phyloP scores from a whole-genome alignment of 2,888 invertebrate genomes.

The Rhaphigaster nebulosa region DNA sequence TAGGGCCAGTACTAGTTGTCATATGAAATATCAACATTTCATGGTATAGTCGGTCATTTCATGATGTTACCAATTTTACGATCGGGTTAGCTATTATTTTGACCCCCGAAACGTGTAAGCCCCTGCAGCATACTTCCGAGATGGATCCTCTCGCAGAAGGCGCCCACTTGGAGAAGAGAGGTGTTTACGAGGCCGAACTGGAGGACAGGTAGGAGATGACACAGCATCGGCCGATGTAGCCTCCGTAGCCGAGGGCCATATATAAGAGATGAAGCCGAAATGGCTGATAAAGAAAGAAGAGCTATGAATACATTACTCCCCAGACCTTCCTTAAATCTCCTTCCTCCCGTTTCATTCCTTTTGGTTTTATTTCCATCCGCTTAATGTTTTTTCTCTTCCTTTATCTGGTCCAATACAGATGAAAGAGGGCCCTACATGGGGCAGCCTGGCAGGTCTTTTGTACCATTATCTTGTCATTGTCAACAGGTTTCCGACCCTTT shows the following conservation, averaged over 20 bases:
- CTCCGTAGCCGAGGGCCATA: constrained; percentile 11
- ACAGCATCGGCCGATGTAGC: neutral
- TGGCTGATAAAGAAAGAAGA: constrained; percentile 26
- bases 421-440: constrained; percentile 5
- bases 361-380: constrained; percentile 11
- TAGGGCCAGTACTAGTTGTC: too few species aligned
- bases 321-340: constrained; percentile 11
- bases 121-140: neutral
- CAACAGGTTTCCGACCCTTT: constrained; percentile 22
- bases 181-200: constrained; percentile 5
- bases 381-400: constrained; percentile 26
- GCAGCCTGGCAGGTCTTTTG: constrained; percentile 4
- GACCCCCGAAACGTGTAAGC: too few species aligned
- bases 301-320: constrained; percentile 17
- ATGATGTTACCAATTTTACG: too few species aligned
- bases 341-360: neutral
- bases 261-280: constrained; percentile 22
- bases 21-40: too few species aligned
- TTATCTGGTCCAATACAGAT: constrained; percentile 22
- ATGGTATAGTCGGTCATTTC: too few species aligned
- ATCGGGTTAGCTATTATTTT: too few species aligned
- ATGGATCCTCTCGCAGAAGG: neutral
- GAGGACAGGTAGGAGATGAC: constrained; percentile 10
- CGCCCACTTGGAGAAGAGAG: neutral
- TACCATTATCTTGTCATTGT: constrained; percentile 26